phyloP scores from a whole-genome alignment of 2,113 vertebrate genomes.

The Albula goreensis region DNA sequence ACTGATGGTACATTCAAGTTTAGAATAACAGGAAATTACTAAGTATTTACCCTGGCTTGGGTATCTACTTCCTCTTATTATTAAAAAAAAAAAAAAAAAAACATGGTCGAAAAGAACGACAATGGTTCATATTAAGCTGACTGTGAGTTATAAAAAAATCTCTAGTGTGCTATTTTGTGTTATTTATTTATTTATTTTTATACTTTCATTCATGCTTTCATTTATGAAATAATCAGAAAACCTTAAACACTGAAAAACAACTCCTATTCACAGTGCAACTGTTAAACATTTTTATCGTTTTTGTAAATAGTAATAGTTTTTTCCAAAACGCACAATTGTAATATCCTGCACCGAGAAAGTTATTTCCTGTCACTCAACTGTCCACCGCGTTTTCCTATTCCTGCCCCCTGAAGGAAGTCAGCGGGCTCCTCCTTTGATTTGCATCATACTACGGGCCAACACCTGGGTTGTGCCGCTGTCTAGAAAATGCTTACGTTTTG shows the following conservation, averaged over 20 bases:
- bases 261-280: no score
- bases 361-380: background rate
- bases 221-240: no score
- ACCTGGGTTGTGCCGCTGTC: background rate
- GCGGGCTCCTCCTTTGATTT: background rate
- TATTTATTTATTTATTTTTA: no score
- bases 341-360: no score
- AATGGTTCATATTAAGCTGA: background rate
- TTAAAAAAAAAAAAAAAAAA: constrained; percentile 15
- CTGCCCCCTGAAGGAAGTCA: background rate
- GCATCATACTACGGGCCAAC: background rate
- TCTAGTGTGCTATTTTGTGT: no score
- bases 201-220: no score
- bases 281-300: no score
- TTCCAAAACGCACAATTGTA: no score
- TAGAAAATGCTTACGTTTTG: background rate
- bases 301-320: no score
- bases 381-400: background rate
- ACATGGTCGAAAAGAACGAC: constrained; percentile 40
- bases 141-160: no score
- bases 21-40: constrained; percentile 81
- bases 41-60: constrained; percentile 74
- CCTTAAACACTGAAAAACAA: no score
- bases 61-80: constrained; percentile 75
- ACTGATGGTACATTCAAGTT: constrained; percentile 62